These are phyloP conservation scores for Hermetia illucens DNA, from an alignment of 1,140 invertebrate species.

Conservation along the genomic window DNA sequence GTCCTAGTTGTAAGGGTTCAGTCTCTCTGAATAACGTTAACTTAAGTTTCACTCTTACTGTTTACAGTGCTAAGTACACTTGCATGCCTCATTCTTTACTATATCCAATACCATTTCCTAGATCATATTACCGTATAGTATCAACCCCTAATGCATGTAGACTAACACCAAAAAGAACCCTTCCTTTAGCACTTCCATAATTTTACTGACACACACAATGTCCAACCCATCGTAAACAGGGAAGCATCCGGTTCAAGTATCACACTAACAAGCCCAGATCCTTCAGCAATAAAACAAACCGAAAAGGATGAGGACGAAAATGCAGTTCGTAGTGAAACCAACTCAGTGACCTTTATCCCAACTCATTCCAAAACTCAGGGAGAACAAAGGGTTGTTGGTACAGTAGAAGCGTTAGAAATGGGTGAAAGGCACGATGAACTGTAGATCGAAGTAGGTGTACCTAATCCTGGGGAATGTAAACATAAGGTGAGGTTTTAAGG, in stretches of 20 bases:
- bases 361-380: conserved; percentile 8
- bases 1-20: not conserved
- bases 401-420: no score
- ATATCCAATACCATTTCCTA: no score
- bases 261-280: conserved; percentile 32
- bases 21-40: no score
- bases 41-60: no score
- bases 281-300: conserved; percentile 17
- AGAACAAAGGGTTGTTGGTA: not conserved
- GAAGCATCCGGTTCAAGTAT: conserved; percentile 27
- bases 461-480: no score
- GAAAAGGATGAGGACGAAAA: conserved; percentile 11
- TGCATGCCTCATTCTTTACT: not conserved
- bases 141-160: not conserved
- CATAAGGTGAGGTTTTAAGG: no score
- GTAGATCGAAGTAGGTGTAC: no score
- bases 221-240: conserved; percentile 12
- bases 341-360: conserved; percentile 29
- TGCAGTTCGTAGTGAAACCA: conserved; percentile 24
- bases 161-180: not conserved
- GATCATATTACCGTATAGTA: not conserved
- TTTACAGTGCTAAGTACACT: not conserved
- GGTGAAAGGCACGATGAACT: no score
- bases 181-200: no score
- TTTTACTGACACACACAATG: not conserved